Conservation (phyloP, 2,888 invertebrate species). For the Lobophora halterata region DNA sequence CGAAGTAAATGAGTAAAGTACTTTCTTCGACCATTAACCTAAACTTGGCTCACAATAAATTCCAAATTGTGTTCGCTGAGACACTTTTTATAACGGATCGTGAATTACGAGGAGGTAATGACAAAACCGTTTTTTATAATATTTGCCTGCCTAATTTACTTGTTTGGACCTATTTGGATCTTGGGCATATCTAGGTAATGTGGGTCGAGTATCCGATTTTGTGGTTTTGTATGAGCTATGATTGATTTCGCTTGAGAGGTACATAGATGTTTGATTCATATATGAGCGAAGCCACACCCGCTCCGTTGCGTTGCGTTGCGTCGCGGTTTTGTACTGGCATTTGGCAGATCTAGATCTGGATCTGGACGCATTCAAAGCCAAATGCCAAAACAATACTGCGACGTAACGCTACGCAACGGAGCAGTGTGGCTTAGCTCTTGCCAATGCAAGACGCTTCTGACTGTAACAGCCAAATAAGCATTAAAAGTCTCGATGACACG, state of each 20-base stretch:
- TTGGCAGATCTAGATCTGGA: no score
- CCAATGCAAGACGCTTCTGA: no score
- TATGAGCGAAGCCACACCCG: no score
- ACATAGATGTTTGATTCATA: no score
- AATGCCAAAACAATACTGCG: no score
- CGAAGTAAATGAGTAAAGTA: conserved; percentile 6
- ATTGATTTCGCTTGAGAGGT: background rate
- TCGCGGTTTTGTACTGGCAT: no score
- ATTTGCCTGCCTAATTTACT: conserved; percentile 8
- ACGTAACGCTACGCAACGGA: no score
- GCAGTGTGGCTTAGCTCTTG: no score
- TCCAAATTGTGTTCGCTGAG: conserved; percentile 25
- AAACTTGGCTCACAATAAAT: conserved; percentile 18
- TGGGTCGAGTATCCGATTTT: conserved; percentile 5
- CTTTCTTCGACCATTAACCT: conserved; percentile 17
- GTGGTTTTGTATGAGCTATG: conserved; percentile 1
- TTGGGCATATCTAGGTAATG: conserved; percentile 3
- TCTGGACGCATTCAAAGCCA: no score
- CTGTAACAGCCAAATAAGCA: no score
- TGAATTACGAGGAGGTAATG: conserved; percentile 41
- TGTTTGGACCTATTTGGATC: conserved; percentile 4
- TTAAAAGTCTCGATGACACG: no score
- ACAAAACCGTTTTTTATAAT: conserved; percentile 22
- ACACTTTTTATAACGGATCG: conserved; percentile 46
- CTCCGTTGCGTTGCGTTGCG: no score